A percentile compares a stretch with the other conserved stretches of the same genome.
These are phyloP conservation scores for Amblyraja radiata DNA, from an alignment of 2,797 vertebrate species.

Conservation along the genomic window DNA sequence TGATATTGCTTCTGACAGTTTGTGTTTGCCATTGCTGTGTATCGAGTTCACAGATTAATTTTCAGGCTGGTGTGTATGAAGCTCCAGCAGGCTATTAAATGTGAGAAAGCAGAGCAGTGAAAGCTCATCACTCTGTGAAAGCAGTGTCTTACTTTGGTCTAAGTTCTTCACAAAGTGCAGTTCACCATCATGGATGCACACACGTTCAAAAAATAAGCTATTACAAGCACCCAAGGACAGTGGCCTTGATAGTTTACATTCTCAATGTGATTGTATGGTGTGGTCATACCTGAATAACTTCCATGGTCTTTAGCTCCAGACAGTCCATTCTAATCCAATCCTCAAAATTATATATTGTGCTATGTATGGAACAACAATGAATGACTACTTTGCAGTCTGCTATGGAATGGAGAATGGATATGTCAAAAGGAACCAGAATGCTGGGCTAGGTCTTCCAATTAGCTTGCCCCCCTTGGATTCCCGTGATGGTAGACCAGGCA, in stretches of 20 bases:
- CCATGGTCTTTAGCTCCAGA: neutral
- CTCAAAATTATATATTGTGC: neutral
- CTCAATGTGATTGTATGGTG: neutral
- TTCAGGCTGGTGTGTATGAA: constrained; percentile 38
- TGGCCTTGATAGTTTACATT: neutral
- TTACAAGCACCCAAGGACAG: neutral
- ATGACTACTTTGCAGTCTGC: no score
- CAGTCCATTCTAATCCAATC: neutral
- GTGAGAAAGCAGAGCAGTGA: constrained; percentile 4
- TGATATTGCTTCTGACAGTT: constrained; percentile 42
- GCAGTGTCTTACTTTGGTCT: neutral
- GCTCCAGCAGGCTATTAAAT: constrained; percentile 39
- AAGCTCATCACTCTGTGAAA: neutral
- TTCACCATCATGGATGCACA: neutral
- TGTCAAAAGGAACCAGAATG: neutral
- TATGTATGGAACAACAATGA: constrained; percentile 16
- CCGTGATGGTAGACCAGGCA: neutral
- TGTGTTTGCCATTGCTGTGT: constrained; percentile 39
- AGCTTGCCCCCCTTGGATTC: neutral
- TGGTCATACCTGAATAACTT: neutral
- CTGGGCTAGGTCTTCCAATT: neutral
- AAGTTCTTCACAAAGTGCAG: constrained; percentile 11
- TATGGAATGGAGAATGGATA: neutral
- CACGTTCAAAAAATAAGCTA: neutral
- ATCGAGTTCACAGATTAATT: constrained; percentile 40